These are phyloP conservation scores for Eptesicus fuscus DNA, from an alignment of 2,113 vertebrate genomes.

Conservation along the genomic window DNA sequence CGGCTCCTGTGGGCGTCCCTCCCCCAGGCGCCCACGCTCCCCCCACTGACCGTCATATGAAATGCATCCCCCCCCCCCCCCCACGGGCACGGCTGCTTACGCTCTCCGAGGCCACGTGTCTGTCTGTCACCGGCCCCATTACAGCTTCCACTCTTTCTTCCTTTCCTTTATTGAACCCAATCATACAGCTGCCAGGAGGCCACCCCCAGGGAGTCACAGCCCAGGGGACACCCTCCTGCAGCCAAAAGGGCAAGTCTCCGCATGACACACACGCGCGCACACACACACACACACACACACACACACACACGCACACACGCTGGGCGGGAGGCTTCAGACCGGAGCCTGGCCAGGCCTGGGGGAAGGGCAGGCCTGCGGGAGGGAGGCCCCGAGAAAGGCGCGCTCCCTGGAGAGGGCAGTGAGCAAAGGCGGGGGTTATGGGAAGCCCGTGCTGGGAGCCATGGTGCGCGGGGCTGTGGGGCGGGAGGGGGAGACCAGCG, in stretches of 20 bases:
- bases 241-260: fast-evolving
- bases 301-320: no score
- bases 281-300: no score
- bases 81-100: background rate
- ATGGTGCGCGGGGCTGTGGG: fast-evolving
- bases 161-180: background rate
- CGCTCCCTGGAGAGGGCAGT: no score
- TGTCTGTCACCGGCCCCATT: background rate
- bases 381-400: background rate
- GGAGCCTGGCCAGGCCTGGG: background rate
- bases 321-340: fast-evolving
- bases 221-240: background rate
- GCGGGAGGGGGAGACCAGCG: no score
- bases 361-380: background rate
- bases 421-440: background rate
- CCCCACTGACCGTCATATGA: background rate
- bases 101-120: background rate
- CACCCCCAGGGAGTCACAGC: background rate
- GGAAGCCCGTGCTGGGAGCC: fast-evolving
- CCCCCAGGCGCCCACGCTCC: no score
- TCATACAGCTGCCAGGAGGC: background rate
- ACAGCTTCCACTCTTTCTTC: background rate
- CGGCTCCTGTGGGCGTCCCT: no score
- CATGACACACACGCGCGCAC: background rate
- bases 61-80: background rate